Evolutionary conservation across 2,797 vertebrate genomes (phyloP).

Genomic region (Apodemus agrarius): DNA sequence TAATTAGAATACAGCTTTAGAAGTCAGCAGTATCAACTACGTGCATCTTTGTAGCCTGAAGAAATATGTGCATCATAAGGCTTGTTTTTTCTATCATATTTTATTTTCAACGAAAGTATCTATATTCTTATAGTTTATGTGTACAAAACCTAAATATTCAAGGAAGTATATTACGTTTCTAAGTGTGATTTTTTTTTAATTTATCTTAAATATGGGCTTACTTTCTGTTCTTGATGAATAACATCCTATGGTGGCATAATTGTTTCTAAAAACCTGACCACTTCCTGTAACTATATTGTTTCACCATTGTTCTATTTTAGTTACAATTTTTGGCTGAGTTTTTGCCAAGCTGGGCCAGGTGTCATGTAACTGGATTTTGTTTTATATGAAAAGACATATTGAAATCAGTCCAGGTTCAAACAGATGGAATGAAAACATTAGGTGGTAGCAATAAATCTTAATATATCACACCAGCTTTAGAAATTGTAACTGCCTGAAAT

Average conservation of each 20-base stretch:
- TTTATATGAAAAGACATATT: conserved; percentile 62
- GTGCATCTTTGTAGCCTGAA: not conserved
- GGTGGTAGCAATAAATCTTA: conserved; percentile 65
- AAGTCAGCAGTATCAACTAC: conserved; percentile 5
- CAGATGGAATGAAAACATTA: conserved; percentile 77
- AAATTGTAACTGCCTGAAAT: conserved; percentile 62
- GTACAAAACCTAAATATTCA: conserved; percentile 31
- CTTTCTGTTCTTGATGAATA: conserved; percentile 28
- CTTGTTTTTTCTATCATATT: conserved; percentile 11
- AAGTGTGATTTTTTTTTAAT: conserved; percentile 1
- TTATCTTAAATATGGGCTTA: conserved; percentile 21
- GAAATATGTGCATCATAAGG: not conserved
- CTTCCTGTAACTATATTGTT: conserved; percentile 38
- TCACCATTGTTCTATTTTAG: conserved; percentile 62
- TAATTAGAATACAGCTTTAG: conserved; percentile 34
- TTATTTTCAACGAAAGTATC: not conserved
- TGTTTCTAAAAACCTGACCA: conserved; percentile 35
- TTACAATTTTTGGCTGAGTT: conserved; percentile 60
- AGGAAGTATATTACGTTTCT: conserved; percentile 10
- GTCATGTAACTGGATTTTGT: conserved; percentile 67
- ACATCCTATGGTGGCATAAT: conserved; percentile 2
- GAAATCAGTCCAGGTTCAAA: conserved; percentile 73
- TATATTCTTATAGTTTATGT: conserved; percentile 13
- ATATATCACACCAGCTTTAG: conserved; percentile 34
- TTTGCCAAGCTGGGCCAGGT: conserved; percentile 61